These are phyloP conservation scores for Erinaceus europaeus DNA, from an alignment of 2,113 vertebrate genomes.

Conservation along the genomic window DNA sequence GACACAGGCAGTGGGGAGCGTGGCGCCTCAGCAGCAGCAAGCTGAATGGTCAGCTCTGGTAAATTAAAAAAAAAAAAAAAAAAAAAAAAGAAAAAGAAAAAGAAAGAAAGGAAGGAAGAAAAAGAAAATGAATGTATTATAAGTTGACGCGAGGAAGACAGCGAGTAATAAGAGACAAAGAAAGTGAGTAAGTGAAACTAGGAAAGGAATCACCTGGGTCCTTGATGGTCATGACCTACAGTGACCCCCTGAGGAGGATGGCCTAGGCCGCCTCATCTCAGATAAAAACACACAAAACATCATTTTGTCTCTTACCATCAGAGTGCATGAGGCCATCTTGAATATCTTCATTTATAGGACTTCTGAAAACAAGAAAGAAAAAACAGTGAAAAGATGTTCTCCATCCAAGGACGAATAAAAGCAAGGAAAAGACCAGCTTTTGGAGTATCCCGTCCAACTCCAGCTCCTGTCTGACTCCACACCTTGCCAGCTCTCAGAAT, in stretches of 20 bases:
- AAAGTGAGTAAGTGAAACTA: background rate
- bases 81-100: background rate
- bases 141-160: background rate
- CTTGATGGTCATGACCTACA: background rate
- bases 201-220: background rate
- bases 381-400: background rate
- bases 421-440: background rate
- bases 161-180: background rate
- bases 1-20: no score
- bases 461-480: background rate
- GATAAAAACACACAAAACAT: background rate
- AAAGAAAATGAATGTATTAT: background rate
- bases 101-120: background rate
- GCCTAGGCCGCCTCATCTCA: background rate
- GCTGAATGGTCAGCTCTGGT: no score
- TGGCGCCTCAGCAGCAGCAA: background rate
- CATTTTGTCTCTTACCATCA: conserved; percentile 73
- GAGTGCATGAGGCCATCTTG: conserved; percentile 85
- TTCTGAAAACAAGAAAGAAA: conserved; percentile 76
- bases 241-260: background rate
- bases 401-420: background rate
- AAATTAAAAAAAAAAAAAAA: background rate
- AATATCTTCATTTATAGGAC: conserved; percentile 82
- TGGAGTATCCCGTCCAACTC: no score
- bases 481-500: background rate